Conservation (phyloP, 2,888 invertebrate species). For the Trypoxylon attenuatum region DNA sequence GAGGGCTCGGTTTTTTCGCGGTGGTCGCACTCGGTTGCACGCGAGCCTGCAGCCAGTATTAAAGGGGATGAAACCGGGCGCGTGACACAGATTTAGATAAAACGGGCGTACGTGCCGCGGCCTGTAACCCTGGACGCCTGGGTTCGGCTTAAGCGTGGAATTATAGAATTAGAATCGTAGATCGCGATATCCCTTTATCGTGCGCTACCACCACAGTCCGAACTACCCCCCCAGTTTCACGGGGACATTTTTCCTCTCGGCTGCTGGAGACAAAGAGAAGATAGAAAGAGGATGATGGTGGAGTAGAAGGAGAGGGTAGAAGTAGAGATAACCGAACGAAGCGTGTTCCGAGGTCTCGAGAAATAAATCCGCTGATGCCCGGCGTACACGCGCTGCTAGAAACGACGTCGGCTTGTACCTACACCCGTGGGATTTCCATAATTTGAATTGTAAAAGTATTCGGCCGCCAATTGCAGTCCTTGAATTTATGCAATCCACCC, state of each 20-base stretch:
- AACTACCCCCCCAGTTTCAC: conserved; percentile 10
- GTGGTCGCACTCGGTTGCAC: background rate
- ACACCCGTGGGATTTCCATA: conserved; percentile 68
- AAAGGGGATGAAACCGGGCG: conserved; percentile 60
- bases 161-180: conserved; percentile 64
- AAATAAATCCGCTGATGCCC: conserved; percentile 51
- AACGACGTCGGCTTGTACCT: conserved; percentile 43
- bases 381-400: conserved; percentile 37
- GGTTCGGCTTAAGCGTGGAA: conserved; percentile 57
- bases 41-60: conserved; percentile 34
- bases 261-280: conserved; percentile 1
- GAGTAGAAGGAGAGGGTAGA: background rate
- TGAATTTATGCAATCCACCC: conserved; percentile 64
- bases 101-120: conserved; percentile 31
- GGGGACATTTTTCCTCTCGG: conserved; percentile 15
- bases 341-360: conserved; percentile 30
- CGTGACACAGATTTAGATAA: conserved; percentile 66
- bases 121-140: conserved; percentile 1
- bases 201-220: conserved; percentile 37
- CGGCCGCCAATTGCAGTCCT: conserved; percentile 67
- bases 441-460: conserved; percentile 73
- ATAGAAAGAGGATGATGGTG: background rate
- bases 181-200: conserved; percentile 65
- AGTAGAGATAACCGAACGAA: background rate
- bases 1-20: background rate